A percentile compares a stretch with the other conserved stretches of the same genome.
Evolutionary conservation across 2,888 invertebrate genomes (phyloP).

Genomic region (Mactromeris polynyma): DNA sequence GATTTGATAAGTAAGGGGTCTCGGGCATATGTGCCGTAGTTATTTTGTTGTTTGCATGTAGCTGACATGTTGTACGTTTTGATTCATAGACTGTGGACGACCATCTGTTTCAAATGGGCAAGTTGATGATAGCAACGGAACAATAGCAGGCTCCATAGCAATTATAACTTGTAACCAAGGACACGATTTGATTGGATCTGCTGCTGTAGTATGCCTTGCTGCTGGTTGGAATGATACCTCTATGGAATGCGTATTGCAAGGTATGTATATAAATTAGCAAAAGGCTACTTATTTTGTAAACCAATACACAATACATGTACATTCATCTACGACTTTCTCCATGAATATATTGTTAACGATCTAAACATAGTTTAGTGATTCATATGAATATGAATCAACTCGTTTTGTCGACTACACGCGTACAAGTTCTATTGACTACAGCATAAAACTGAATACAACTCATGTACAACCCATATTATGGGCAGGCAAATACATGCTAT

Average conservation of each 20-base stretch:
- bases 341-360: neutral
- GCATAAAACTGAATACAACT: neutral
- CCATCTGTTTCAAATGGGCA: conserved; percentile 12
- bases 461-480: neutral
- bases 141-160: conserved; percentile 16
- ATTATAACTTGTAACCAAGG: neutral
- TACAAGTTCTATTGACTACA: too few species aligned
- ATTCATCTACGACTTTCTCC: neutral
- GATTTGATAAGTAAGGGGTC: too few species aligned
- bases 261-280: neutral
- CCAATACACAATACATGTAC: neutral
- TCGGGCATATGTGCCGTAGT: too few species aligned
- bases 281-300: neutral
- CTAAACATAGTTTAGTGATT: neutral
- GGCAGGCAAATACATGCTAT: neutral
- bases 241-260: neutral
- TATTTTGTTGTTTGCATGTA: too few species aligned
- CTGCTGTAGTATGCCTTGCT: neutral
- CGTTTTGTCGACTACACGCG: too few species aligned
- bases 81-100: conserved; percentile 16
- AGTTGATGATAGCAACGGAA: neutral
- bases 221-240: conserved; percentile 28
- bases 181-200: conserved; percentile 2
- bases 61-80: neutral
- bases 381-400: too few species aligned